phyloP scores from a whole-genome alignment of 2,113 vertebrate species.

The Erythrolamprus reginae region DNA sequence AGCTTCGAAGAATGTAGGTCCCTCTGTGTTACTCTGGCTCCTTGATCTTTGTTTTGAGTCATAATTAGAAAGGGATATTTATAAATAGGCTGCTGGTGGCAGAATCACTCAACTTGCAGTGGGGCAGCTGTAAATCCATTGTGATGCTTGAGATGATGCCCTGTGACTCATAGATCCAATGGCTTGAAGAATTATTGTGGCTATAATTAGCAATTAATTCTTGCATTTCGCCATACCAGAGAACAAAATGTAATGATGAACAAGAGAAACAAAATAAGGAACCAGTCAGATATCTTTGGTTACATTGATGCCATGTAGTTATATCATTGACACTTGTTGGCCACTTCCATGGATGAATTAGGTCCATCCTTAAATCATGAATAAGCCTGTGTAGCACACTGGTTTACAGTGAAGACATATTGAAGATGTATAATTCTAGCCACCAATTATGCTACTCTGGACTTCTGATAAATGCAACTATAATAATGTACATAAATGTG shows the following conservation, averaged over 20 bases:
- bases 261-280: not conserved
- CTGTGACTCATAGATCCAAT: not conserved
- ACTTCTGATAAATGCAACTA: not conserved
- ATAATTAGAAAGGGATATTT: constrained; percentile 41
- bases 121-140: not conserved
- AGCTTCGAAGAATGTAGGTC: constrained; percentile 19
- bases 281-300: accelerated
- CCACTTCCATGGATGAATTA: not conserved
- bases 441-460: not conserved
- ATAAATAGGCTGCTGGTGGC: constrained; percentile 20
- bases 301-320: not conserved
- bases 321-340: not conserved
- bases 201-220: not conserved
- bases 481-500: not conserved
- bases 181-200: not conserved
- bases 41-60: constrained; percentile 32
- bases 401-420: not conserved
- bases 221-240: not conserved
- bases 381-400: not conserved
- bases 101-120: not conserved
- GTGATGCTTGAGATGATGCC: not conserved
- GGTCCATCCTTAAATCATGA: not conserved
- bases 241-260: not conserved
- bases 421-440: not conserved
- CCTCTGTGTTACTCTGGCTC: constrained; percentile 3